Conservation (phyloP, 1,140 invertebrate genomes). For the Bombus fervidus region DNA sequence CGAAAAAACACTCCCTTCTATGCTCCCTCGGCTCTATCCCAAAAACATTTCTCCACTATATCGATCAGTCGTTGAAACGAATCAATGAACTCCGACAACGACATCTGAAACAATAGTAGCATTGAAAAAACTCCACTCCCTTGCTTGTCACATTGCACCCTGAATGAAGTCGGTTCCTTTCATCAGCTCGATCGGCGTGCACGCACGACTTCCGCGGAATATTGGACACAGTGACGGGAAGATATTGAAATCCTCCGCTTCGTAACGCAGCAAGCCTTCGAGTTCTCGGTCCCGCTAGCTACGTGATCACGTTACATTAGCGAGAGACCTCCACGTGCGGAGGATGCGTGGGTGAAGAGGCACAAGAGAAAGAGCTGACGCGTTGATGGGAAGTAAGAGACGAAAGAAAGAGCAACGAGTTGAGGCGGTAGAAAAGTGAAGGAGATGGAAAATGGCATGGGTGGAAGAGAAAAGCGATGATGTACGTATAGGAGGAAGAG, state of each 20-base stretch:
- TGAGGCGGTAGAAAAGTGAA: not conserved
- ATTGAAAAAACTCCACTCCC: not conserved
- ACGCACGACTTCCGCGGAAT: constrained; percentile 57
- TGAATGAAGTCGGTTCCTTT: not conserved
- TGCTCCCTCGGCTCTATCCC: not conserved
- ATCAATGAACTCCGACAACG: not conserved
- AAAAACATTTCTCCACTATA: not conserved
- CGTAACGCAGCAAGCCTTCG: constrained; percentile 19
- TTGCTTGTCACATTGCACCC: not conserved
- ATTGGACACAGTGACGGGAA: constrained; percentile 42
- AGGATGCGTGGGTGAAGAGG: not conserved
- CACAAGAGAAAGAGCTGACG: not conserved
- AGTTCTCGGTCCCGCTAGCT: constrained; percentile 15
- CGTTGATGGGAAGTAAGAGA: constrained; percentile 11
- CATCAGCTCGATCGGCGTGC: not conserved
- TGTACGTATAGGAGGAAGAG: not conserved
- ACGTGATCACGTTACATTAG: constrained; percentile 62
- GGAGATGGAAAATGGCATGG: too few species aligned
- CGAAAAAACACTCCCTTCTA: not conserved
- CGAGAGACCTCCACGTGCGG: not conserved
- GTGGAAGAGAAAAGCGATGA: not conserved
- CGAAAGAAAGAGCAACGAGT: not conserved
- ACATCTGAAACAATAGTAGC: not conserved
- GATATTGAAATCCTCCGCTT: constrained; percentile 62
- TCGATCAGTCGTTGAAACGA: not conserved